Evolutionary conservation across 2,888 invertebrate genomes (phyloP).

Genomic region (Heliconius aoede): DNA sequence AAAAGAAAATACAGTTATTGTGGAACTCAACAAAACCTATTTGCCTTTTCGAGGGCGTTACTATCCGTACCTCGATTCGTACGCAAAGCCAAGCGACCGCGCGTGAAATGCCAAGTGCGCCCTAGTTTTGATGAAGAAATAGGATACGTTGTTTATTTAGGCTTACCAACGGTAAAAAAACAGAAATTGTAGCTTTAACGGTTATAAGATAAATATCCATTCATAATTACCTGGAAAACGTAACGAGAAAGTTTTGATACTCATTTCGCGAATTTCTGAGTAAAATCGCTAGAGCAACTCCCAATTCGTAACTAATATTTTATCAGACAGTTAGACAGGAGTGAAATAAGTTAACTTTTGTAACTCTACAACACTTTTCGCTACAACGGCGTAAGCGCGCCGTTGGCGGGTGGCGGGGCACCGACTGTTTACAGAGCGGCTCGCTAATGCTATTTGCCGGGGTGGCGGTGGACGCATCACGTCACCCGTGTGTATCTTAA

Average conservation of each 20-base stretch:
- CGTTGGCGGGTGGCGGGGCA: slow-evolving; percentile 29
- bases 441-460: slow-evolving; percentile 78
- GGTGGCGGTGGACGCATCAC: slow-evolving; percentile 65
- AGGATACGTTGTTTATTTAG: slow-evolving; percentile 81
- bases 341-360: slow-evolving; percentile 51
- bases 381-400: slow-evolving; percentile 57
- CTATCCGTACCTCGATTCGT: slow-evolving; percentile 78
- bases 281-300: background rate
- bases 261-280: background rate
- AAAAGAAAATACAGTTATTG: slow-evolving; percentile 77
- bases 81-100: slow-evolving; percentile 76
- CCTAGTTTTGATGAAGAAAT: slow-evolving; percentile 78
- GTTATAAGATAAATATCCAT: slow-evolving; percentile 2
- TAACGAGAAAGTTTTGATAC: background rate
- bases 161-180: slow-evolving; percentile 67
- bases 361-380: slow-evolving; percentile 48
- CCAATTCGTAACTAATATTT: slow-evolving; percentile 30
- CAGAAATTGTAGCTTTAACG: slow-evolving; percentile 55
- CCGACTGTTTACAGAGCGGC: slow-evolving; percentile 72
- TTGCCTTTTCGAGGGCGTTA: slow-evolving; percentile 78
- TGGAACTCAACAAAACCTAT: slow-evolving; percentile 75
- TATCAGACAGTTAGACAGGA: slow-evolving; percentile 25
- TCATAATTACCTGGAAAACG: background rate
- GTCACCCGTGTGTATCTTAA: slow-evolving; percentile 77
- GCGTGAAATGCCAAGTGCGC: slow-evolving; percentile 83